Percentiles rank a stretch among this genome's conserved stretches.
Conservation (phyloP, 1,140 invertebrate genomes). For the Hyphantria cunea region DNA sequence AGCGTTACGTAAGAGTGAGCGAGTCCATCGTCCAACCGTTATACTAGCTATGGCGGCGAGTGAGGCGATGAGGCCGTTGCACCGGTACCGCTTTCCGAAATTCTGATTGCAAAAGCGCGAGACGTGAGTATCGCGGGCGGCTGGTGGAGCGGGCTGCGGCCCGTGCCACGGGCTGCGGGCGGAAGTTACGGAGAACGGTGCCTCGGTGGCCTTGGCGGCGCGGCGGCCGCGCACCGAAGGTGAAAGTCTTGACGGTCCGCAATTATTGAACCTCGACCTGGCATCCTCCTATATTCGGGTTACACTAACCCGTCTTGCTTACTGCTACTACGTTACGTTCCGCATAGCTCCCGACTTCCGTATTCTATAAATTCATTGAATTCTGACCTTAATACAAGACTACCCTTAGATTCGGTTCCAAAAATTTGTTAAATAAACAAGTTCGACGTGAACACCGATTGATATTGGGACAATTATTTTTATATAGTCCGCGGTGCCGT, state of each 20-base stretch:
- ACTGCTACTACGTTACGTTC: constrained; percentile 21
- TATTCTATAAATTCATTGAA: constrained; percentile 30
- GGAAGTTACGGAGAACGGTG: constrained; percentile 65
- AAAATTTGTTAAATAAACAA: no score
- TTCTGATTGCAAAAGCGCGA: constrained; percentile 48
- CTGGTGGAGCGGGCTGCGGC: constrained; percentile 45
- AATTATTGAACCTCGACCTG: constrained; percentile 69
- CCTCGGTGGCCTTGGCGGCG: constrained; percentile 58
- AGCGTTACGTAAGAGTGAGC: constrained; percentile 36
- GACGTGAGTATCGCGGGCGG: constrained; percentile 30
- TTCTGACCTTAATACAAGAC: constrained; percentile 13
- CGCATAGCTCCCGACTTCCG: constrained; percentile 39
- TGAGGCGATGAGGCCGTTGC: constrained; percentile 40
- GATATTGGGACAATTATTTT: constrained; percentile 30
- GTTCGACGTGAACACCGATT: background rate
- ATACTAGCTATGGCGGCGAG: constrained; percentile 29
- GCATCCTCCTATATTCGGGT: constrained; percentile 61
- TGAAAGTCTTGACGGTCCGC: constrained; percentile 70
- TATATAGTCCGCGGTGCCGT: constrained; percentile 16
- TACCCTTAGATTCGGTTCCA: no score
- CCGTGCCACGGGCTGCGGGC: constrained; percentile 50
- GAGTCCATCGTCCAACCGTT: constrained; percentile 33
- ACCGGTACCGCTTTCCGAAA: constrained; percentile 46
- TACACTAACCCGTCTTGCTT: constrained; percentile 33
- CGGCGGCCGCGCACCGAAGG: constrained; percentile 66